Conservation (phyloP, 2,888 invertebrate genomes). For the Tachina fera region DNA sequence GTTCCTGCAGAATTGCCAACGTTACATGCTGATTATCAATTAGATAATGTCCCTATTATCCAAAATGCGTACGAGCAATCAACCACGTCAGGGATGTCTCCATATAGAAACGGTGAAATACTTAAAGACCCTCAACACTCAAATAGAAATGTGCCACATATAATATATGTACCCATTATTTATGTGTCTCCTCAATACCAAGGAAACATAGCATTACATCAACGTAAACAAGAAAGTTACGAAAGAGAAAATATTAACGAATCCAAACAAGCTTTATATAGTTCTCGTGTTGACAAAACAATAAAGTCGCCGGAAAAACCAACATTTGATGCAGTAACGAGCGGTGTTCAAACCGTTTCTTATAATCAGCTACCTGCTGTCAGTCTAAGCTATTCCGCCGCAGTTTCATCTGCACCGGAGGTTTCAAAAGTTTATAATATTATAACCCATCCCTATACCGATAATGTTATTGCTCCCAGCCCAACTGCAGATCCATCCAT, state of each 20-base stretch:
- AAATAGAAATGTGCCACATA: conserved; percentile 72
- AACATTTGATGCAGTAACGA: not conserved
- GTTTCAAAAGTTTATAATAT: conserved; percentile 56
- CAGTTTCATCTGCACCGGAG: conserved; percentile 26
- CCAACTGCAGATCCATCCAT: conserved; percentile 30
- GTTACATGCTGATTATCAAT: not conserved
- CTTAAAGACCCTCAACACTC: not conserved
- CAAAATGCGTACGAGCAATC: conserved; percentile 2
- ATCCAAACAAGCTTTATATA: conserved; percentile 6
- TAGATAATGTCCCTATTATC: conserved; percentile 1
- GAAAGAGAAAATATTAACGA: not conserved
- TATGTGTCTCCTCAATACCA: conserved; percentile 74
- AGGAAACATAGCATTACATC: conserved; percentile 26
- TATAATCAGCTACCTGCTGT: not conserved
- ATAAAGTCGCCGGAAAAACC: too few relatives aligned
- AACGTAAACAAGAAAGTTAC: conserved; percentile 29
- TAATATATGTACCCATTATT: conserved; percentile 79
- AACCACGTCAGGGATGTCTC: not conserved
- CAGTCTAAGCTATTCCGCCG: not conserved
- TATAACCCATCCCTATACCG: conserved; percentile 15
- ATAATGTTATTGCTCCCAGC: not conserved
- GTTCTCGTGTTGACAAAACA: conserved; percentile 1
- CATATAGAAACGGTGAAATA: conserved; percentile 10
- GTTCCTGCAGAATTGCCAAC: conserved; percentile 8
- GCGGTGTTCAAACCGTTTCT: not conserved